These are phyloP conservation scores for Chouioia cunea DNA, from an alignment of 2,888 invertebrate species.

Conservation along the genomic window DNA sequence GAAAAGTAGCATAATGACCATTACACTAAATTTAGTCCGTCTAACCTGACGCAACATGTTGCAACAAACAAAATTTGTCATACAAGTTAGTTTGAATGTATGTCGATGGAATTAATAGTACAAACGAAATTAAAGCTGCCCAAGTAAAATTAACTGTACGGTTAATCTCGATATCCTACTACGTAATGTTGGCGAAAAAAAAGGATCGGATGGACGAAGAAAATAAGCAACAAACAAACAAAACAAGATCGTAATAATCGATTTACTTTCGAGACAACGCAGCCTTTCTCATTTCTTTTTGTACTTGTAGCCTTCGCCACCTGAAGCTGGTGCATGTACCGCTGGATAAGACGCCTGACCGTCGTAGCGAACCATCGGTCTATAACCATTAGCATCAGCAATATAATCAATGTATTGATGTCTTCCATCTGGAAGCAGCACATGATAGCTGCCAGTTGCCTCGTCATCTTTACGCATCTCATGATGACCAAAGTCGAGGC, in stretches of 20 bases:
- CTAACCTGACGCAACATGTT: neutral
- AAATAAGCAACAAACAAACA: neutral
- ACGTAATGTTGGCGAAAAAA: neutral
- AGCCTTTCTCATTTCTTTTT: slow-evolving; percentile 28
- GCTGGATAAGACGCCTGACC: slow-evolving; percentile 65
- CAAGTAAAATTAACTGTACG: neutral
- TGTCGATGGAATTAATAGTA: too few relatives aligned
- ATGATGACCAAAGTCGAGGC: slow-evolving; percentile 75
- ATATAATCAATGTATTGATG: slow-evolving; percentile 77
- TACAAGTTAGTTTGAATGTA: too few relatives aligned
- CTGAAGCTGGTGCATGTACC: slow-evolving; percentile 15
- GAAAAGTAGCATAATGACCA: too few relatives aligned
- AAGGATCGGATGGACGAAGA: neutral
- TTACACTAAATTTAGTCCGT: neutral
- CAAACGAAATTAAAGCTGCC: slow-evolving; percentile 2
- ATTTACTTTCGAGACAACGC: neutral
- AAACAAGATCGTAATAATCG: neutral
- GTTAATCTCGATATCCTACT: neutral
- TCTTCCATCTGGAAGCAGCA: slow-evolving; percentile 75
- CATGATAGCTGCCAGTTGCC: slow-evolving; percentile 76
- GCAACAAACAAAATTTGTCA: too few relatives aligned
- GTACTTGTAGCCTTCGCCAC: slow-evolving; percentile 62
- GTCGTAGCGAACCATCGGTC: slow-evolving; percentile 73
- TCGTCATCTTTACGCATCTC: slow-evolving; percentile 76
- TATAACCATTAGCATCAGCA: slow-evolving; percentile 75